Percentiles rank a stretch among this genome's conserved stretches.
phyloP scores from a whole-genome alignment of 2,113 vertebrate genomes.

The Coreoperca whiteheadi region DNA sequence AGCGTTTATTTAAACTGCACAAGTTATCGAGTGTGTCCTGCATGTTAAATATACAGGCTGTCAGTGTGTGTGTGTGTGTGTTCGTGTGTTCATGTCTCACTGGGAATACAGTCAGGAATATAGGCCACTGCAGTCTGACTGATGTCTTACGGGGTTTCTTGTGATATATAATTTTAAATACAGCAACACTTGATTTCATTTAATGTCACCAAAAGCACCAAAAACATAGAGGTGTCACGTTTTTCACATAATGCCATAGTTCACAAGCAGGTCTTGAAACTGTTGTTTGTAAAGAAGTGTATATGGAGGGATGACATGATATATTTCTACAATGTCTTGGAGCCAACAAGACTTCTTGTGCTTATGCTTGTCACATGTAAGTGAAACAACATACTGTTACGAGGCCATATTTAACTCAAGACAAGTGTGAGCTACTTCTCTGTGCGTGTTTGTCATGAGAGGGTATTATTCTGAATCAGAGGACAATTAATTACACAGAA shows the following conservation, averaged over 20 bases:
- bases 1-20: constrained; percentile 67
- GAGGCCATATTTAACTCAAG: constrained; percentile 4
- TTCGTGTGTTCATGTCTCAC: constrained; percentile 16
- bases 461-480: background rate
- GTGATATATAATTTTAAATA: constrained; percentile 38
- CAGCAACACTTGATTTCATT: constrained; percentile 37
- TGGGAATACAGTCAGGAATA: constrained; percentile 40
- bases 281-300: constrained; percentile 23
- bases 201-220: constrained; percentile 7
- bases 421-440: constrained; percentile 6
- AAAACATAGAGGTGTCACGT: constrained; percentile 21
- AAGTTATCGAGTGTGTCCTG: constrained; percentile 67
- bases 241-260: constrained; percentile 3
- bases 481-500: background rate
- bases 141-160: constrained; percentile 10
- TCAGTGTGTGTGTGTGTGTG: constrained; percentile 34
- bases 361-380: constrained; percentile 25
- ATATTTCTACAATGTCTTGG: constrained; percentile 8
- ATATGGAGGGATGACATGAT: constrained; percentile 12
- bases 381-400: constrained; percentile 33
- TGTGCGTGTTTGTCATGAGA: constrained; percentile 3
- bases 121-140: constrained; percentile 14
- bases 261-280: background rate
- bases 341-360: constrained; percentile 1
- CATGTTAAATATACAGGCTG: constrained; percentile 68